Evolutionary conservation across 2,113 vertebrate species (phyloP).

Genomic region (Salvelinus alpinus): DNA sequence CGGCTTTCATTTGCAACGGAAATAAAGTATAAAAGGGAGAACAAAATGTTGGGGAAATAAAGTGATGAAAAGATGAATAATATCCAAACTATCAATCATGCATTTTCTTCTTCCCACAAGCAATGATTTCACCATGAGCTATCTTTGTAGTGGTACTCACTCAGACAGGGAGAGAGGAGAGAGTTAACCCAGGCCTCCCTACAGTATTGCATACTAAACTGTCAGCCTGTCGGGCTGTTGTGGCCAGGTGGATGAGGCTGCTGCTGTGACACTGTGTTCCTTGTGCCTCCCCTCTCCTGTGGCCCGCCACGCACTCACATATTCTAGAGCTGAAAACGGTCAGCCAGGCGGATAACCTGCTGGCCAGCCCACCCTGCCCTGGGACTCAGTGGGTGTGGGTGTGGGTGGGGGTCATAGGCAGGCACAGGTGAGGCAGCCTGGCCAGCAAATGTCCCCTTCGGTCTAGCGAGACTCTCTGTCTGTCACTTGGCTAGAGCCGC

Average conservation of each 20-base stretch:
- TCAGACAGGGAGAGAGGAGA: not conserved
- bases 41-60: not conserved
- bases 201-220: conserved; percentile 54
- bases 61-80: not conserved
- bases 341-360: conserved; percentile 75
- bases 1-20: not conserved
- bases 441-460: not conserved
- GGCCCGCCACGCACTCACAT: conserved; percentile 66
- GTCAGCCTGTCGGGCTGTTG: conserved; percentile 39
- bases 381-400: conserved; percentile 38
- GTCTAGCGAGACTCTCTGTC: not conserved
- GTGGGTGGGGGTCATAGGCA: conserved; percentile 35
- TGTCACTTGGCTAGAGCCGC: conserved; percentile 18
- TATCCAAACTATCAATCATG: not conserved
- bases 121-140: too few species aligned
- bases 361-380: conserved; percentile 72
- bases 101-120: too few species aligned
- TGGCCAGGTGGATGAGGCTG: conserved; percentile 75
- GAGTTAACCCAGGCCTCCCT: conserved; percentile 59
- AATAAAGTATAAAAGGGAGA: not conserved
- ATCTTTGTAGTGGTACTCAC: too few species aligned
- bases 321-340: conserved; percentile 60
- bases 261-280: conserved; percentile 71
- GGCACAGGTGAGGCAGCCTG: conserved; percentile 71
- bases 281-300: conserved; percentile 52